Base-by-base conservation (phyloP, 1,140 invertebrate genomes). In the Macrobrachium nipponense region DNA sequence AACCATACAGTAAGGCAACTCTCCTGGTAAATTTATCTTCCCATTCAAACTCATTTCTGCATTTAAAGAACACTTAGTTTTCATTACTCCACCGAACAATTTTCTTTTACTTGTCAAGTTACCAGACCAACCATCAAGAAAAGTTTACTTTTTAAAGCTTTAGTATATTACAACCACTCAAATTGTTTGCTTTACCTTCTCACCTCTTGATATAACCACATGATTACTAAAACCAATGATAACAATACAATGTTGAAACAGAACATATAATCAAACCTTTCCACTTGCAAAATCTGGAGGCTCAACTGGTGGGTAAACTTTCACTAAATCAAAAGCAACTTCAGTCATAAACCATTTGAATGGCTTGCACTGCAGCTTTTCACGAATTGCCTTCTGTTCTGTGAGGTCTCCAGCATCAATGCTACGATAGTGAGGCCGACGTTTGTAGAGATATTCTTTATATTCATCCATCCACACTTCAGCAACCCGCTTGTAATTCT, bases 301-400 rank as follows among this genome's bases (percentile, higher is more conserved):
- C 91, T 98, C 97, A 5, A 98, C 92, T 0, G 96, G 95, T n/a
- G 98, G 98, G 92, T 99, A 99, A 82, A 95, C 95, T 79, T 96
- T 94, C 0, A 94, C 93, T 20, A 98, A 92, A 92, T 99, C 98
- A 91, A 98, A 98, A 0, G 98, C 98, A 58, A 98, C 93, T 89
- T 96, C 94, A 80, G 96, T 95, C 93, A 99, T 98, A 89, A 98
- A 99, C 98, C 98, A 99, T 60, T 95, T 95, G 91, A 99, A 99
- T 0, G 96, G 92, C 91, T 98, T 98, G 91, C 98, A 99, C 0
- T 97, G 90, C 0, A 98, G 92, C 81, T 92, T 94, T 78, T 94
- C 90, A 27, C 97, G 91, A 23, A 99, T 93, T 0, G 93, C 94
- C 88, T 94, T 94, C 91, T 98, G 97, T 84, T 94, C 93, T 0